These are phyloP conservation scores for Tenebrosternarchus preto DNA, from an alignment of 2,113 vertebrate genomes.

Conservation along the genomic window DNA sequence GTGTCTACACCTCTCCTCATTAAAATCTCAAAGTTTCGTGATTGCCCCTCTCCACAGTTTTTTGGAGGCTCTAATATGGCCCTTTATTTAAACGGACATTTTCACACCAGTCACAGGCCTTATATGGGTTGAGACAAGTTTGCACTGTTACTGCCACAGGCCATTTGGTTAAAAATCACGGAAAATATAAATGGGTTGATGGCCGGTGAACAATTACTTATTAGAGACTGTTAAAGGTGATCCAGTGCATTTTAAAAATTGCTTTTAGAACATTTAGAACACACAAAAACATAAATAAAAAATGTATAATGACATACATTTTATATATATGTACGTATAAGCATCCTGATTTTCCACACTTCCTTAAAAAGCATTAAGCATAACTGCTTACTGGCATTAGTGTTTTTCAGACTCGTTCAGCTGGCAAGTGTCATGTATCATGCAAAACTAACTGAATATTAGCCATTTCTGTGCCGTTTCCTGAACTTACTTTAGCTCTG, in stretches of 20 bases:
- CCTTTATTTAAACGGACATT: constrained; percentile 66
- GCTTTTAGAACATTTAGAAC: constrained; percentile 59
- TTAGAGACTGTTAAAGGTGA: constrained; percentile 65
- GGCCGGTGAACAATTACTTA: constrained; percentile 60
- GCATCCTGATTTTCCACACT: constrained; percentile 45
- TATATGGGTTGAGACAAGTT: constrained; percentile 58
- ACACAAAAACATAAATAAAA: constrained; percentile 50
- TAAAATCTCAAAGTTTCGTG: constrained; percentile 65
- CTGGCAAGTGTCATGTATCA: constrained; percentile 57
- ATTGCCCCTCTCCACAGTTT: constrained; percentile 51
- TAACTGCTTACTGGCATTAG: constrained; percentile 55
- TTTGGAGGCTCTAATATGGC: constrained; percentile 53
- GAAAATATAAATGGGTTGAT: constrained; percentile 65
- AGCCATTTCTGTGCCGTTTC: constrained; percentile 45
- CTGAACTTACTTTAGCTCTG: constrained; percentile 21
- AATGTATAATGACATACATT: background rate
- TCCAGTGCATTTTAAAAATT: constrained; percentile 58
- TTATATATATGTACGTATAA: no score
- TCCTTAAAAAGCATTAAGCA: constrained; percentile 55
- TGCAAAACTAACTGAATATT: constrained; percentile 59
- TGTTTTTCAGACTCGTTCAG: constrained; percentile 34
- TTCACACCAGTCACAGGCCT: constrained; percentile 63
- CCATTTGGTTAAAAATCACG: constrained; percentile 66
- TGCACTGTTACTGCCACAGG: constrained; percentile 60
- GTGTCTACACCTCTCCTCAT: constrained; percentile 64